Conservation (phyloP, 2,113 vertebrate species). For the Lamprotornis superbus region DNA sequence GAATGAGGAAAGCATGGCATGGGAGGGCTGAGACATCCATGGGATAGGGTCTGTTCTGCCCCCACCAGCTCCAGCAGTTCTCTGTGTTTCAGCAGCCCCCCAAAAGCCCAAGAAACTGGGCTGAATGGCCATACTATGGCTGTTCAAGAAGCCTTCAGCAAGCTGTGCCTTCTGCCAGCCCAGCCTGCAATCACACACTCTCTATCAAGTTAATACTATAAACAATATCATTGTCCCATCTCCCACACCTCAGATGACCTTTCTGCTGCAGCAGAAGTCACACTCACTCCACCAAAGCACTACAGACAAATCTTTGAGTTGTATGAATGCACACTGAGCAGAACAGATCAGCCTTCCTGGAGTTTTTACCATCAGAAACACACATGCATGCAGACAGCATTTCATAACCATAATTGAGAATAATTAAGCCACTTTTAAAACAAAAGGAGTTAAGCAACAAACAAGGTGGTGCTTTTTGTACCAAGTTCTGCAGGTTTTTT, state of each 20-base stretch:
- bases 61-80: rapidly evolving
- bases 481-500: neutral
- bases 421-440: neutral
- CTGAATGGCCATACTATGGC: neutral
- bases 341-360: neutral
- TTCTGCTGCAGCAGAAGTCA: neutral
- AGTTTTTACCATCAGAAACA: neutral
- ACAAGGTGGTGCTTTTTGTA: neutral
- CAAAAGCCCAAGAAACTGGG: neutral
- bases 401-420: neutral
- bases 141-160: neutral
- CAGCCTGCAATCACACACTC: neutral
- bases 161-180: neutral
- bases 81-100: neutral
- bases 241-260: neutral
- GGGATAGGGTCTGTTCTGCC: neutral
- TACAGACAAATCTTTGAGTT: neutral
- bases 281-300: neutral
- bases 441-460: neutral
- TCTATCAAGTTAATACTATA: neutral
- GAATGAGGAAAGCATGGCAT: neutral
- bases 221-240: neutral
- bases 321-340: neutral
- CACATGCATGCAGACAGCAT: rapidly evolving
- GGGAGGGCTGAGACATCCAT: neutral